Base-by-base conservation (phyloP, 2,797 vertebrate genomes). In the Oryzias sinensis region DNA sequence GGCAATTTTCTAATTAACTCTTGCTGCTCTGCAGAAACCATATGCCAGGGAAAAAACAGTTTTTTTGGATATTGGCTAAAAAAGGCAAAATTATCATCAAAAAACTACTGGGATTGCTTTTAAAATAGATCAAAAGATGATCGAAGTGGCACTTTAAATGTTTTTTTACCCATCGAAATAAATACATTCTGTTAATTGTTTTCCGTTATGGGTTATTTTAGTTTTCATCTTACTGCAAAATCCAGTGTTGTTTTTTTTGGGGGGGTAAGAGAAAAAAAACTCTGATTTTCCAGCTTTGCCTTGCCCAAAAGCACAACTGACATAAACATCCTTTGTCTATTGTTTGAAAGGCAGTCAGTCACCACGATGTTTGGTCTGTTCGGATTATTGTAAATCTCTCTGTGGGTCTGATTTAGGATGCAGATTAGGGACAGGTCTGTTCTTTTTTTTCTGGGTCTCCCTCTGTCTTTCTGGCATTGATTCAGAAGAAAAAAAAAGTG, bases 371-470 rank as follows among this genome's bases (percentile, higher is more conserved):
- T 85, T 79, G 71, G 87, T 80, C 75, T 84, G 63, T 37, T 66
- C 56, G 76, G 83, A 86, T 87, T 86, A 84, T 64, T 61, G 50
- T 60, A 79, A 81, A 82, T 77, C 83, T 77, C 68, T 66, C 71
- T 76, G 65, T 71, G 56, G 59, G 44, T 22, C 76, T 80, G 82
- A 88, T 85, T 80, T 82, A 47, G 72, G 56, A 56, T 76, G 43
- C 43, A 83, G 88, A 89, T 89, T 86, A 85, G 65, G 73, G 73
- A 43, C 66, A 68, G 70, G 56, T 66, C 73, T 63, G 72, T 5
- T 43, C 67, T 74, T 75, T 54, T 22, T 51, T 73, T 50, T 50
- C 5, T 44, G 54, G 44, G 46, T 64, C 42, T 59, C 45, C 45
- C 41, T 61, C 43, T 65, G 41, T 47, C 37, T 63, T 48, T 29